A percentile compares a stretch with the other conserved stretches of the same genome.
Conservation (phyloP, 2,797 vertebrate species). For the Cirrhinus molitorella region DNA sequence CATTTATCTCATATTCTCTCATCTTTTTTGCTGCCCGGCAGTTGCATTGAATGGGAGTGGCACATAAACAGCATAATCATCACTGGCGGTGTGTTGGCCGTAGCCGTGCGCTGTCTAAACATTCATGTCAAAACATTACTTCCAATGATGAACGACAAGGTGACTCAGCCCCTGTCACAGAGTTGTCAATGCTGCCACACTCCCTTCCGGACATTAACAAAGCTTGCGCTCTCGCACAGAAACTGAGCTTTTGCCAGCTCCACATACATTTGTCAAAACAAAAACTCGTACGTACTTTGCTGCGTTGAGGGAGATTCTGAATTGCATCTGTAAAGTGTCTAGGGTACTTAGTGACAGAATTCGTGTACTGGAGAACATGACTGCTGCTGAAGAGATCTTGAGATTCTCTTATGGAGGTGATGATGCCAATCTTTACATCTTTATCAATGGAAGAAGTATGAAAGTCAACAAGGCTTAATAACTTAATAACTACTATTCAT, state of each 20-base stretch:
- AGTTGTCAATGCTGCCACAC: slow-evolving; percentile 17
- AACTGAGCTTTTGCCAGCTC: slow-evolving; percentile 35
- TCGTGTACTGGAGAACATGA: slow-evolving; percentile 2
- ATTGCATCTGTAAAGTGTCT: slow-evolving; percentile 46
- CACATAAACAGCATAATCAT: slow-evolving; percentile 28
- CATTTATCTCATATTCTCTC: slow-evolving; percentile 3
- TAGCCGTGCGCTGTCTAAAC: slow-evolving; percentile 30
- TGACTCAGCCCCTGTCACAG: slow-evolving; percentile 38
- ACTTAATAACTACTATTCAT: no score
- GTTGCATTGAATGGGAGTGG: slow-evolving; percentile 12
- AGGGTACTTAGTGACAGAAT: slow-evolving; percentile 28
- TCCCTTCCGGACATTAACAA: slow-evolving; percentile 51
- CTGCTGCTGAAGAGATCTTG: slow-evolving; percentile 33
- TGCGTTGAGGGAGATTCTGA: slow-evolving; percentile 39
- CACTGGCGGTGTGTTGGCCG: neutral
- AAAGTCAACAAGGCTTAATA: neutral
- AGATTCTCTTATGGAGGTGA: neutral
- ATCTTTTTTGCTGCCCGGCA: slow-evolving; percentile 7
- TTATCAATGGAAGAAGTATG: neutral
- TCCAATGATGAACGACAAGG: slow-evolving; percentile 38
- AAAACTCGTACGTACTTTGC: slow-evolving; percentile 44
- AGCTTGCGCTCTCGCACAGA: neutral
- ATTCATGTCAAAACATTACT: slow-evolving; percentile 44
- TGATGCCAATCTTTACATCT: neutral
- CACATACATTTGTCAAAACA: slow-evolving; percentile 59